A percentile compares a stretch with the other conserved stretches of the same genome.
Conservation (phyloP, 2,113 vertebrate species). For the Tupaia chinensis region DNA sequence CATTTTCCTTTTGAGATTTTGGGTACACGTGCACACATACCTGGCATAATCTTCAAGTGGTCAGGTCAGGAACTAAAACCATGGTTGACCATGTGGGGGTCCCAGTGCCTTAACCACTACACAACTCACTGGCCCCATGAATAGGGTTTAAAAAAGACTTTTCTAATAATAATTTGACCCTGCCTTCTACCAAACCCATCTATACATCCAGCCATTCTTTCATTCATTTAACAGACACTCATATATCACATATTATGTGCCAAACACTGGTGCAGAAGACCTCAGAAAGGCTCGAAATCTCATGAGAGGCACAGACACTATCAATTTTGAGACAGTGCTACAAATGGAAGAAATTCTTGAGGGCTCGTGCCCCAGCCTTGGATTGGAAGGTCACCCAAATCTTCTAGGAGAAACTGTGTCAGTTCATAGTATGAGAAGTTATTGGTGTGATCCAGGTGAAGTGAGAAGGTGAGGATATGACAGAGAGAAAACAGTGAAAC, state of each 20-base stretch:
- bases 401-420: background rate
- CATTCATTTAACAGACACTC: background rate
- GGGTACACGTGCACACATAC: too few species aligned
- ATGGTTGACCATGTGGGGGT: too few species aligned
- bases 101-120: too few species aligned
- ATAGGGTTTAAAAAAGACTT: background rate
- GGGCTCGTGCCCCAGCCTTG: background rate
- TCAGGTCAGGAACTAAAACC: too few species aligned
- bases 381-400: background rate
- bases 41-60: too few species aligned
- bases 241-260: background rate
- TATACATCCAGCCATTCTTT: background rate
- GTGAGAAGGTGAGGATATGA: background rate
- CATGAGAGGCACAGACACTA: background rate
- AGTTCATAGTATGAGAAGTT: background rate
- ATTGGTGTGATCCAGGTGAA: background rate
- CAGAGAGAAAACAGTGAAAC: background rate
- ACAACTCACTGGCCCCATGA: too few species aligned
- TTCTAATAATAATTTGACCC: slow-evolving; percentile 3
- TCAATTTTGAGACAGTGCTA: too few species aligned
- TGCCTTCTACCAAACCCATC: background rate
- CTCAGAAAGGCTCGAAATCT: background rate
- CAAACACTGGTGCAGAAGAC: background rate
- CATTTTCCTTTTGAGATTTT: too few species aligned
- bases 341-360: background rate